phyloP scores from a whole-genome alignment of 2,113 vertebrate species.

The Pachyramphus minor region DNA sequence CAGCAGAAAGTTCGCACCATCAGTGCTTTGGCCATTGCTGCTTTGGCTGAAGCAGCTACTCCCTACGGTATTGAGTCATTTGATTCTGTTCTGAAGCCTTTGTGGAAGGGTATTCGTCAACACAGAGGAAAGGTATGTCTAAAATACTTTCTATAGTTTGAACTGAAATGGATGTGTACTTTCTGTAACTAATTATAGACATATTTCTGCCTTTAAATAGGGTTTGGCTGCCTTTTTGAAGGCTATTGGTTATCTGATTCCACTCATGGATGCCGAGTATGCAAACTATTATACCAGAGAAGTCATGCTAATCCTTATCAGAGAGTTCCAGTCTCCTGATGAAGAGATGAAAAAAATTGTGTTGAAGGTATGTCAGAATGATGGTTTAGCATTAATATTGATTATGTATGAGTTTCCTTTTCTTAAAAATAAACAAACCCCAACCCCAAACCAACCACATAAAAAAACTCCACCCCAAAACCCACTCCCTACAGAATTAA shows the following conservation, averaged over 20 bases:
- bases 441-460: not conserved
- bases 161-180: not conserved
- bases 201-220: constrained; percentile 66
- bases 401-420: not conserved
- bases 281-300: constrained; percentile 99
- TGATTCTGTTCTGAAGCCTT: constrained; percentile 95
- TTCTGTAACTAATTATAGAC: not conserved
- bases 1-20: constrained; percentile 99
- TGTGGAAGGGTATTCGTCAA: constrained; percentile 98
- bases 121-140: constrained; percentile 93
- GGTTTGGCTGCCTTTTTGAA: constrained; percentile 98
- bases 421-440: not conserved
- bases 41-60: constrained; percentile 95
- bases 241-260: constrained; percentile 97
- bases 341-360: constrained; percentile 99
- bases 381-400: not conserved
- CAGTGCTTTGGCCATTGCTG: constrained; percentile 96
- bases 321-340: constrained; percentile 98
- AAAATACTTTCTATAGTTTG: not conserved
- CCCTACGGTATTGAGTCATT: constrained; percentile 98
- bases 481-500: not conserved
- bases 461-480: not conserved
- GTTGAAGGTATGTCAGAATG: constrained; percentile 81
- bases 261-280: constrained; percentile 97
- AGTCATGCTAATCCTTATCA: constrained; percentile 98